These are phyloP conservation scores for Euura saliciscinereae DNA, from an alignment of 1,140 invertebrate genomes.

Conservation along the genomic window DNA sequence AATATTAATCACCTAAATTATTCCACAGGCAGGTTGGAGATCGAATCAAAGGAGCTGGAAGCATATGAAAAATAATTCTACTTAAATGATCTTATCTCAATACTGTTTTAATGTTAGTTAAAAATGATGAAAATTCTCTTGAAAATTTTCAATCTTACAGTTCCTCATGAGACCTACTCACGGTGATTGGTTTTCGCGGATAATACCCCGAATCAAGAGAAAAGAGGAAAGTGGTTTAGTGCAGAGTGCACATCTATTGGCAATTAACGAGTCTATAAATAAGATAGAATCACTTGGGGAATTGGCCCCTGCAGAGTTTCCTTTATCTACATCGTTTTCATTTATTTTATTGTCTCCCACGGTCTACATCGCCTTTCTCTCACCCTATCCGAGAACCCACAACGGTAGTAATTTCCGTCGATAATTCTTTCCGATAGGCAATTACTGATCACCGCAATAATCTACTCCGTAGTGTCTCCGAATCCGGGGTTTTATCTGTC, in stretches of 20 bases:
- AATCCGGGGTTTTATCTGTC: no score
- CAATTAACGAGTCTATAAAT: background rate
- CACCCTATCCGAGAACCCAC: background rate
- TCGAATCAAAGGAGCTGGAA: no score
- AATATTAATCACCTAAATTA: no score
- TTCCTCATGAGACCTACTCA: background rate
- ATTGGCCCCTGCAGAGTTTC: background rate
- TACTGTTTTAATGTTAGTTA: no score
- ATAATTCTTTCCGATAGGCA: background rate
- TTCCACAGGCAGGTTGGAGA: no score
- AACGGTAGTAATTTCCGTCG: background rate
- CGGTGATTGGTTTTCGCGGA: background rate
- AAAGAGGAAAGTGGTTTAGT: background rate
- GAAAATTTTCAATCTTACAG: no score
- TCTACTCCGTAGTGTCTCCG: no score
- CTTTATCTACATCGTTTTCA: background rate
- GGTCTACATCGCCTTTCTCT: background rate
- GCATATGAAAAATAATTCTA: no score
- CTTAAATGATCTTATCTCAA: no score
- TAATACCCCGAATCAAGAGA: background rate
- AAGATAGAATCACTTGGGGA: background rate
- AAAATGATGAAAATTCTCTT: no score
- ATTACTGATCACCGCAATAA: no score
- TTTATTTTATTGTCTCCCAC: background rate
- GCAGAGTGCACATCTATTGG: background rate